phyloP scores from a whole-genome alignment of 2,113 vertebrate genomes.

The Leiothrix lutea region DNA sequence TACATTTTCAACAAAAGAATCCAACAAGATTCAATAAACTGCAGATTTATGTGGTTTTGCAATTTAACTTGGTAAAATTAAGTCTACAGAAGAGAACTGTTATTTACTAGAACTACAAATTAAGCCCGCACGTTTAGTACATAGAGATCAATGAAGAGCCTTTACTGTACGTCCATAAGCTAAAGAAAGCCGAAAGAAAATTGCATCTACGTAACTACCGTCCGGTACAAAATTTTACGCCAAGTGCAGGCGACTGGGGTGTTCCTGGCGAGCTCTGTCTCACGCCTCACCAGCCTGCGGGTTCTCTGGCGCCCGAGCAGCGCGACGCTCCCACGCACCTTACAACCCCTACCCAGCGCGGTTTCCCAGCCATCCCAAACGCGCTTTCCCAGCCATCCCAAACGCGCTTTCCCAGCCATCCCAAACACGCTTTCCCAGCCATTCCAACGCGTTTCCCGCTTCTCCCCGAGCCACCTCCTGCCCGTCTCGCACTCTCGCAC shows the following conservation, averaged over 20 bases:
- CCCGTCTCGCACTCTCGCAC: background rate
- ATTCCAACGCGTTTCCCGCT: fast-evolving
- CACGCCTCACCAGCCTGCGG: background rate
- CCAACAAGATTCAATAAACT: background rate
- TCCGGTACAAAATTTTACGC: background rate
- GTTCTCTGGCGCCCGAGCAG: background rate
- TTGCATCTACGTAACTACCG: fast-evolving
- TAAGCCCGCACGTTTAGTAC: background rate
- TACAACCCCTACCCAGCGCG: fast-evolving
- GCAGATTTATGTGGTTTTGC: background rate
- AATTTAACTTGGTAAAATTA: background rate
- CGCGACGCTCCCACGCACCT: background rate
- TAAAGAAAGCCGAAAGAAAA: background rate
- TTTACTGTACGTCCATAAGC: fast-evolving
- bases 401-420: fast-evolving
- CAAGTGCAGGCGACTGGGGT: fast-evolving
- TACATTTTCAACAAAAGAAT: background rate
- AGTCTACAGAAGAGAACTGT: background rate
- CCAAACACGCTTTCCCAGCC: fast-evolving
- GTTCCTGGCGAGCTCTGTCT: background rate
- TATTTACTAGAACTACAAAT: background rate
- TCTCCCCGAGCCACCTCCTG: no score
- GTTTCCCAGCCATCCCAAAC: fast-evolving
- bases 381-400: background rate
- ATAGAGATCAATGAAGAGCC: fast-evolving